Evolutionary conservation across 2,888 invertebrate species (phyloP).

Genomic region (Morpho helenor): DNA sequence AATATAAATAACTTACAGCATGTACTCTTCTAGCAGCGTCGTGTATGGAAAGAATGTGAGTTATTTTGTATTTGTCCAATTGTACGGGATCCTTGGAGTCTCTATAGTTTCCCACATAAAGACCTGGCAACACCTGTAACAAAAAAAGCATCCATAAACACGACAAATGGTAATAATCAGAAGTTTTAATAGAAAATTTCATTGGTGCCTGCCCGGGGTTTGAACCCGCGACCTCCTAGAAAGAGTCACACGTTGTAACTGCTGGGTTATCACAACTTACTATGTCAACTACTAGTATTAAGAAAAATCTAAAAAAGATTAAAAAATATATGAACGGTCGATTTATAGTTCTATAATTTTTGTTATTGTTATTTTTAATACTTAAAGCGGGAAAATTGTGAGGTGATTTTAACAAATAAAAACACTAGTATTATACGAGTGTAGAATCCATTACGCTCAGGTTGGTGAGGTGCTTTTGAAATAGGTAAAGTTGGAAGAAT

Average conservation of each 20-base stretch:
- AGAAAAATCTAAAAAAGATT: not conserved
- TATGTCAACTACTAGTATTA: too few relatives aligned
- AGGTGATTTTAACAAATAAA: slow-evolving; percentile 17
- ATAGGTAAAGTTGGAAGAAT: slow-evolving; percentile 13
- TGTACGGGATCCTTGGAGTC: slow-evolving; percentile 96
- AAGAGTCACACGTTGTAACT: too few relatives aligned
- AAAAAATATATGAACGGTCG: not conserved
- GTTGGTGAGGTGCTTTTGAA: slow-evolving; percentile 16
- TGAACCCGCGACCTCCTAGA: too few relatives aligned
- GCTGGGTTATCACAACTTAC: too few relatives aligned
- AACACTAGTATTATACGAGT: slow-evolving; percentile 1
- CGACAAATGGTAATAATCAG: too few relatives aligned
- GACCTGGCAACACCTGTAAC: slow-evolving; percentile 91
- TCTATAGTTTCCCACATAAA: slow-evolving; percentile 97
- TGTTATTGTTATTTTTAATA: not conserved
- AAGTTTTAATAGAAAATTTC: too few relatives aligned
- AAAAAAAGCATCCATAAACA: slow-evolving; percentile 26
- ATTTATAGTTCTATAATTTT: not conserved
- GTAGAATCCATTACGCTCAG: slow-evolving; percentile 19
- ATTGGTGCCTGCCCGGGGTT: too few relatives aligned
- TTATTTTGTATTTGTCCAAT: slow-evolving; percentile 92
- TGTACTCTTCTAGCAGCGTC: slow-evolving; percentile 94
- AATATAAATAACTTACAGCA: slow-evolving; percentile 79
- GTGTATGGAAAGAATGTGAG: slow-evolving; percentile 97
- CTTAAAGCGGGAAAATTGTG: slow-evolving; percentile 4